phyloP scores from a whole-genome alignment of 2,797 vertebrate genomes.

The Agapornis canus region DNA sequence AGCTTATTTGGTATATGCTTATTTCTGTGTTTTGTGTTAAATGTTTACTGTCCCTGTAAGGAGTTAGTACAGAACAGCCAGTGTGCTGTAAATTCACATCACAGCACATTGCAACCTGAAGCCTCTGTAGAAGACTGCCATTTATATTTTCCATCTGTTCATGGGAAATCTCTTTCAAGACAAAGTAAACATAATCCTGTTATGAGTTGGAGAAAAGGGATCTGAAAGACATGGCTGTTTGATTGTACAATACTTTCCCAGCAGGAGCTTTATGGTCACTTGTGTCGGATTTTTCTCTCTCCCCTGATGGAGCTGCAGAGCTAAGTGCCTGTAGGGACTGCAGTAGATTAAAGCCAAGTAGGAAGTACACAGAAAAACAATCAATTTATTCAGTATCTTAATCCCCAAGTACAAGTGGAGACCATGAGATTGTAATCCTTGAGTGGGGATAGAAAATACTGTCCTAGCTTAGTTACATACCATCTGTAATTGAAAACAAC shows the following conservation, averaged over 20 bases:
- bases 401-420: background rate
- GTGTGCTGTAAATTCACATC: constrained; percentile 4
- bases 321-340: constrained; percentile 7
- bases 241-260: background rate
- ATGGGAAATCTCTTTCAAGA: background rate
- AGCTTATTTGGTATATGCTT: constrained; percentile 36
- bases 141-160: constrained; percentile 6
- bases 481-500: background rate
- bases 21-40: constrained; percentile 16
- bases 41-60: constrained; percentile 32
- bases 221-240: background rate
- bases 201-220: background rate
- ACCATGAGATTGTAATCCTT: background rate
- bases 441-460: background rate
- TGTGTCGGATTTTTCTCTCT: constrained; percentile 36
- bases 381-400: constrained; percentile 30
- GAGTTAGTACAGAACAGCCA: constrained; percentile 31
- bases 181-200: background rate
- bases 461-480: background rate
- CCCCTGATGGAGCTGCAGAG: background rate
- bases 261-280: constrained; percentile 14
- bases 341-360: background rate
- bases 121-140: background rate
- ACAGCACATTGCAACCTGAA: background rate
- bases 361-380: constrained; percentile 5